Conservation (phyloP, 1,140 invertebrate species). For the Drosophila auraria region DNA sequence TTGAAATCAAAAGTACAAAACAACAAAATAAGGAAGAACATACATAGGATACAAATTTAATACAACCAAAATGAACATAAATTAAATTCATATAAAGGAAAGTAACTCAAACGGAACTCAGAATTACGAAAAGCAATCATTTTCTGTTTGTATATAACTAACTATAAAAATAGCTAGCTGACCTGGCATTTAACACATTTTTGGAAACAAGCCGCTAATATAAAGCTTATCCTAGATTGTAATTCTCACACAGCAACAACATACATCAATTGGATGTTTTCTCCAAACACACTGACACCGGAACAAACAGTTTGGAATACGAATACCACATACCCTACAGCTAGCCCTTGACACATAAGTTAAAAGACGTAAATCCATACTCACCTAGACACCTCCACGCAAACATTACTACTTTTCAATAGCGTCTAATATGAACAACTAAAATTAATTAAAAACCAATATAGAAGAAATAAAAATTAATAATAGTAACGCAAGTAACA, state of each 20-base stretch:
- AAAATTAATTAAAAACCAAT: not conserved
- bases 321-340: slow-evolving; percentile 84
- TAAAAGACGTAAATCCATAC: slow-evolving; percentile 1
- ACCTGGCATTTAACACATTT: not conserved
- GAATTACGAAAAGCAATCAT: not conserved
- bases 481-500: not conserved
- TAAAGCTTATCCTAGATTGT: not conserved
- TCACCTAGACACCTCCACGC: slow-evolving; percentile 4
- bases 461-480: not conserved
- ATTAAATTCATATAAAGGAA: slow-evolving; percentile 6
- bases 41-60: slow-evolving; percentile 18
- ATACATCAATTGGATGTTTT: slow-evolving; percentile 53
- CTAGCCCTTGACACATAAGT: slow-evolving; percentile 54
- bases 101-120: slow-evolving; percentile 1
- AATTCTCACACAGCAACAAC: slow-evolving; percentile 55
- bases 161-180: not conserved
- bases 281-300: slow-evolving; percentile 84
- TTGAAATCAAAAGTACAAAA: slow-evolving; percentile 83
- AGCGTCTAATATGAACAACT: not conserved
- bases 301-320: slow-evolving; percentile 85
- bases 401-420: not conserved
- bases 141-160: slow-evolving; percentile 20
- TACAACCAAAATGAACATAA: slow-evolving; percentile 12
- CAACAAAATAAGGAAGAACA: slow-evolving; percentile 22
- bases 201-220: not conserved